These are phyloP conservation scores for Brachionus asplanchnoidis DNA, from an alignment of 1,140 invertebrate species.

Conservation along the genomic window DNA sequence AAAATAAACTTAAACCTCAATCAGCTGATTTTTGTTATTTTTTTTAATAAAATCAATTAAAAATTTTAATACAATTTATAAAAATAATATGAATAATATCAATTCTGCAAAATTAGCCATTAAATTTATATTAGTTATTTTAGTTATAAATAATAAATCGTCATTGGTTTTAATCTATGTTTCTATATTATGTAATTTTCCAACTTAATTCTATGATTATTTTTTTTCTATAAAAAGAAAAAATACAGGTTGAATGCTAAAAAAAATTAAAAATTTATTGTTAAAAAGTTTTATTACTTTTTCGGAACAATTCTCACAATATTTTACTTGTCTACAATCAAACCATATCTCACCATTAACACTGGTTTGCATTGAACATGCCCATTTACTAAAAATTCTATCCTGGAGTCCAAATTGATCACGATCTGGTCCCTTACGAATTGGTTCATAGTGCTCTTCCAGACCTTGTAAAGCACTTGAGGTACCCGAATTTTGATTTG, in stretches of 20 bases:
- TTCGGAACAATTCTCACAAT: slow-evolving; percentile 31
- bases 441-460: slow-evolving; percentile 38
- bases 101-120: no score
- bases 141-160: no score
- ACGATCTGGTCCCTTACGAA: slow-evolving; percentile 34
- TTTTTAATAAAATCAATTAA: no score
- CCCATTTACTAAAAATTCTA: slow-evolving; percentile 38
- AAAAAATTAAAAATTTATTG: no score
- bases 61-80: no score
- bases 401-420: slow-evolving; percentile 33
- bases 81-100: no score
- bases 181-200: background rate
- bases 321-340: slow-evolving; percentile 37
- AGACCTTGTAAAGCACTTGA: background rate
- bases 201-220: no score
- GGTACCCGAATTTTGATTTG: background rate
- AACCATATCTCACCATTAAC: slow-evolving; percentile 7
- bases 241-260: no score
- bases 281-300: background rate
- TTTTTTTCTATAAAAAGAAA: no score
- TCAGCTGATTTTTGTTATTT: no score
- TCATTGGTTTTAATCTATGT: background rate
- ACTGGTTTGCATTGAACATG: slow-evolving; percentile 33
- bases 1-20: no score
- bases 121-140: no score